Evolutionary conservation across 2,797 vertebrate genomes (phyloP).

Genomic region (Tadarida brasiliensis): DNA sequence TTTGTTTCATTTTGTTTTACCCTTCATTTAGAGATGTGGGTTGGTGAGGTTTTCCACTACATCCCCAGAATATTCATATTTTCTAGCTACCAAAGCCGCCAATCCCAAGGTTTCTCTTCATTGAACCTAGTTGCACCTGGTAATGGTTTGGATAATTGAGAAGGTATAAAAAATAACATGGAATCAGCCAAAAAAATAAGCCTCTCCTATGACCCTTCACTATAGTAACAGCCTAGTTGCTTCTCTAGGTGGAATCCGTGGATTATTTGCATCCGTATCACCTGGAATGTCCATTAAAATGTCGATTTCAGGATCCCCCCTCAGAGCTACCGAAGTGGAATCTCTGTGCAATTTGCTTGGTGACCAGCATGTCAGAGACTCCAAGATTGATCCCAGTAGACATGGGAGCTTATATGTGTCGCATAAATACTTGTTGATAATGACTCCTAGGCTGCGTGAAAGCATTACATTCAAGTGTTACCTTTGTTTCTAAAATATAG

Average conservation of each 20-base stretch:
- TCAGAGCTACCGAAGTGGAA: background rate
- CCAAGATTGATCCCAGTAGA: background rate
- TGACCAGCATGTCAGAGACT: background rate
- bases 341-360: background rate
- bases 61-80: background rate
- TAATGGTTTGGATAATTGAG: background rate
- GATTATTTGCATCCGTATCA: background rate
- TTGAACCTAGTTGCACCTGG: fast-evolving
- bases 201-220: background rate
- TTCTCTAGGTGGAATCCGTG: background rate
- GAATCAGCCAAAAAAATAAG: background rate
- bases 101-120: background rate
- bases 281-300: background rate
- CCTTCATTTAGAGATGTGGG: background rate
- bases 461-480: background rate
- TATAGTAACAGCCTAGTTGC: background rate
- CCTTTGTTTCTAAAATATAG: background rate
- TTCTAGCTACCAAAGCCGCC: background rate
- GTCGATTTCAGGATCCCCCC: background rate
- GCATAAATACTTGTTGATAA: no score
- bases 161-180: background rate
- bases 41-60: background rate
- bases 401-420: background rate
- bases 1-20: background rate
- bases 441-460: background rate